Evolutionary conservation across 2,797 vertebrate genomes (phyloP).

Genomic region (Labroides dimidiatus): DNA sequence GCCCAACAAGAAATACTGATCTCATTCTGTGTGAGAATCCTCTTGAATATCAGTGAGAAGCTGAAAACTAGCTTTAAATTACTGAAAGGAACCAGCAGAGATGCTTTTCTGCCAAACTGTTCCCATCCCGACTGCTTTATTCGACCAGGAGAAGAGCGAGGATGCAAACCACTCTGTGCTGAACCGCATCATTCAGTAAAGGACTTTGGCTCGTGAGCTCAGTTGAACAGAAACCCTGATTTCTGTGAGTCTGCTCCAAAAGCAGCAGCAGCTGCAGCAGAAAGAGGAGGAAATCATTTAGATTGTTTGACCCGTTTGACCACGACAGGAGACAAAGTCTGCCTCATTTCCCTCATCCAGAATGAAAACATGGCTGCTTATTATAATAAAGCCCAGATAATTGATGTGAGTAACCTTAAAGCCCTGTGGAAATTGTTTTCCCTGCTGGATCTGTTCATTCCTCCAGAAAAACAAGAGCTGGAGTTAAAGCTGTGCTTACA

Average conservation of each 20-base stretch:
- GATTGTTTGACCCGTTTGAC: constrained; percentile 58
- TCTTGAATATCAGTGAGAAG: constrained; percentile 56
- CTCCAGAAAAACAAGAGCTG: constrained; percentile 2
- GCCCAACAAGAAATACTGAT: constrained; percentile 55
- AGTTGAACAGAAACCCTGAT: constrained; percentile 23
- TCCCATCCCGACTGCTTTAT: constrained; percentile 56
- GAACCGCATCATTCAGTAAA: constrained; percentile 63
- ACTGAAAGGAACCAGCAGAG: constrained; percentile 49
- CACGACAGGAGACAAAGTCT: constrained; percentile 28
- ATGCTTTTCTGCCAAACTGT: constrained; percentile 49
- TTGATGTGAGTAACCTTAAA: constrained; percentile 32
- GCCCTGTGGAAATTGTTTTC: constrained; percentile 32
- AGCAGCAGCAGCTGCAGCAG: constrained; percentile 64
- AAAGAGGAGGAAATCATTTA: constrained; percentile 67
- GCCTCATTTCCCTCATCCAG: constrained; percentile 39
- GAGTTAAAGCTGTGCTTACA: neutral
- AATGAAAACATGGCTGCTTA: constrained; percentile 50
- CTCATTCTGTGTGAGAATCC: constrained; percentile 49
- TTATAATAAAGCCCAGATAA: constrained; percentile 41
- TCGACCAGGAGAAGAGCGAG: constrained; percentile 46
- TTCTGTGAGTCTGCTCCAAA: constrained; percentile 54
- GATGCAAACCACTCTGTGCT: constrained; percentile 33
- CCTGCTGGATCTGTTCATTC: constrained; percentile 27
- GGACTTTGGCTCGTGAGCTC: constrained; percentile 49
- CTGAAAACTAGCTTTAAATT: constrained; percentile 71